Evolutionary conservation across 2,888 invertebrate species (phyloP), one percentile per base, ranked within the genome.

Genomic region (Caenorhabditis parvicauda): DNA sequence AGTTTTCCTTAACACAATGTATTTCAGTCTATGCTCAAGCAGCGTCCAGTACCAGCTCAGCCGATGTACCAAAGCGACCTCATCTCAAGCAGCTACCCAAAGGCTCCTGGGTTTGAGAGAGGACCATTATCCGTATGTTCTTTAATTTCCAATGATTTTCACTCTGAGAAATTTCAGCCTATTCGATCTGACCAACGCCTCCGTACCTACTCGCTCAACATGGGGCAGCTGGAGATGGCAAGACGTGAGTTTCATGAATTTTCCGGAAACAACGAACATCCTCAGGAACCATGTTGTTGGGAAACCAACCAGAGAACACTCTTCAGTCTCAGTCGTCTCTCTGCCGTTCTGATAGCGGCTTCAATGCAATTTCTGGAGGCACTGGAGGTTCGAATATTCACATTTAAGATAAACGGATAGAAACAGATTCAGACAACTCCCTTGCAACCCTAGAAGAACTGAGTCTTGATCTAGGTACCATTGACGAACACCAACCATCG

Each of bases 81-180:
- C 9, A 52, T 60, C 35, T 64, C 66, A 5, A 64, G 59, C 50
- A 68, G 64, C 45, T 74, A 74, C 48, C 67, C 74, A n/a, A 70
- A 72, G 47, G 74, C 74, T 21, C 74, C 74, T 3, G 76, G 76
- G 17, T 74, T 60, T 46, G 76, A 76, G 49, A 47, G 76, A 28
- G 68, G 69, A 25, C 75, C 72, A 17, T 54, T 68, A 19, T 72
- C 70, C 53, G 66, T 72, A 4, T 46, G 60, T 44, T 14, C 7
- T n/a, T n/a, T n/a, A n/a, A n/a, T n/a, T n/a, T n/a, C n/a, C n/a
- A n/a, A n/a, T n/a, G n/a, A n/a, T n/a, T 48, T n/a, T 22, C 21
- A 35, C 38, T 17, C 1, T 12, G 14, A 14, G 14, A 17, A 41
- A 12, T 55, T 59, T n/a, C 49, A 70, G 65, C 65, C 64, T 3